phyloP scores from a whole-genome alignment of 1,140 invertebrate genomes.

The Trichomalopsis sarcophagae region DNA sequence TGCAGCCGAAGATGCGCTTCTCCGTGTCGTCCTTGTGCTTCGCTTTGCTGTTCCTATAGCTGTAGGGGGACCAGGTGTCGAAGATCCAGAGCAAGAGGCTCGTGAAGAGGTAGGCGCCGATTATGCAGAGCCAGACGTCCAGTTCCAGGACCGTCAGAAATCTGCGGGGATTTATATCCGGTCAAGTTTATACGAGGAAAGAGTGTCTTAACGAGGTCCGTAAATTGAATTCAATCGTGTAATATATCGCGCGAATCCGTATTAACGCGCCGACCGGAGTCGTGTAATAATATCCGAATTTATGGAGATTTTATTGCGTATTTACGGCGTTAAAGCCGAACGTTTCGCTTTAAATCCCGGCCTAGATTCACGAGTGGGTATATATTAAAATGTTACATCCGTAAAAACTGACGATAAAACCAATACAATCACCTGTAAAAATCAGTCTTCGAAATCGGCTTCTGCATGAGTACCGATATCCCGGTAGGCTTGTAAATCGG shows the following conservation, averaged over 20 bases:
- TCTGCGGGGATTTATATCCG: not conserved
- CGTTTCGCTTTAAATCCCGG: not conserved
- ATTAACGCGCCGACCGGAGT: not conserved
- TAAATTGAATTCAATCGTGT: no score
- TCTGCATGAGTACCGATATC: slow-evolving; percentile 92
- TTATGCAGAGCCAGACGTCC: slow-evolving; percentile 96
- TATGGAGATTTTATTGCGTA: slow-evolving; percentile 21
- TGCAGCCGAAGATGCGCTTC: slow-evolving; percentile 94
- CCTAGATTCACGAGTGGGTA: slow-evolving; percentile 5
- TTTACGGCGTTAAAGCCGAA: slow-evolving; percentile 18
- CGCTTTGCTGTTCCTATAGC: slow-evolving; percentile 82
- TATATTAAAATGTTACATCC: slow-evolving; percentile 27
- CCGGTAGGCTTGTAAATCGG: slow-evolving; percentile 96
- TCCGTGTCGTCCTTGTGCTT: slow-evolving; percentile 95
- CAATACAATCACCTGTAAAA: slow-evolving; percentile 86
- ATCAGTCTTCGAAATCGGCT: slow-evolving; percentile 86
- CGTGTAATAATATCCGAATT: slow-evolving; percentile 15
- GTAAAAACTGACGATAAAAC: no score
- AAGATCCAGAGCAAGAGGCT: slow-evolving; percentile 96
- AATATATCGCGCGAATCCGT: not conserved
- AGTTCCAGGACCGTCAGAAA: slow-evolving; percentile 95
- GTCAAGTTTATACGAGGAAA: no score
- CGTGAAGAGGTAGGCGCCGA: slow-evolving; percentile 95
- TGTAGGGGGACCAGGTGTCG: slow-evolving; percentile 96
- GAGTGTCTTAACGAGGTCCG: no score